Evolutionary conservation across 2,888 invertebrate genomes (phyloP), one percentile per base, ranked within the genome.

Genomic region (Ectropis crepuscularia): DNA sequence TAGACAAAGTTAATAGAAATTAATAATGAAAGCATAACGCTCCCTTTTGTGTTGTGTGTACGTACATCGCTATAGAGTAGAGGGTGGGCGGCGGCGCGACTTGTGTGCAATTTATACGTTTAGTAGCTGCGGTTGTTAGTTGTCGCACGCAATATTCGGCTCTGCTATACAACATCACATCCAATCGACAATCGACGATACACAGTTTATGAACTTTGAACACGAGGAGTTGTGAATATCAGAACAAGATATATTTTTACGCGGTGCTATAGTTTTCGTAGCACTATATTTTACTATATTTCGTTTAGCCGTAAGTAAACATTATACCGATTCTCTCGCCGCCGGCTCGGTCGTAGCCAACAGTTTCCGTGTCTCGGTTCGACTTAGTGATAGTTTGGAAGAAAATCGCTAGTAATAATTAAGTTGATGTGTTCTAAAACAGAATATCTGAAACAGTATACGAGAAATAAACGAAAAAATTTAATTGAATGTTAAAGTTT

Each of bases 401-500:
- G 76, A 80, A 73, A 72, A 74, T 79, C 79, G 77, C 77, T 89
- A 90, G 89, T 69, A 66, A 85, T 90, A 90, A 66, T 85, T 90
- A 90, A 89, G 89, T 89, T 88, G 82, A 89, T 89, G 90, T 92
- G 89, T 92, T 92, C 89, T 88, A 82, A 83, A 89, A 90, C 90
- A 87, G 86, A 85, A 92, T 93, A 93, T 93, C 92, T 93, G 90
- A 90, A 84, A 88, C 90, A 87, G 92, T 92, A 92, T 92, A 92
- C 92, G 92, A 92, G 78, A 87, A 82, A 84, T 73, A 70, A 73
- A 83, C 75, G 75, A 79, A 77, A 86, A 50, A 86, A 79, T 78
- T 81, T 83, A 87, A 87, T 84, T 83, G 82, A 80, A 77, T 79
- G 77, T 80, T 86, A 79, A 83, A 83, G 60, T 65, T 61, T 79